phyloP scores from a whole-genome alignment of 2,888 invertebrate species.

The Noctua pronuba region DNA sequence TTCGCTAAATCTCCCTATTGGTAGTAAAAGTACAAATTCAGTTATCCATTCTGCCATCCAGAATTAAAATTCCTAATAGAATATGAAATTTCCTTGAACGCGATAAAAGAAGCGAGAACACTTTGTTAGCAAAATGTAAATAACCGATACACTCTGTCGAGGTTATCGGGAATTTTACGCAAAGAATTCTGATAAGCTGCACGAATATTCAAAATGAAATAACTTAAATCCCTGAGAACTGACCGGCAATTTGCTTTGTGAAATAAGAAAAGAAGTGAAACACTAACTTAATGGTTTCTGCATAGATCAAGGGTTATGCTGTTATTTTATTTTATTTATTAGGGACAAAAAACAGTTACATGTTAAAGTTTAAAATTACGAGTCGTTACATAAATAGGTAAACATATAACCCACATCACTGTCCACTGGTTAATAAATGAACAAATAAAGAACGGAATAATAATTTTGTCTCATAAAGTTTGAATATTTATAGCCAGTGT shows the following conservation, averaged over 20 bases:
- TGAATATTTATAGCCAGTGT: too few species aligned
- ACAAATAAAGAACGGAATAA: too few species aligned
- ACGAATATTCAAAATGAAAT: conserved; percentile 53
- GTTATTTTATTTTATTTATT: too few species aligned
- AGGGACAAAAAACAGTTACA: too few species aligned
- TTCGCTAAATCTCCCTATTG: conserved; percentile 35
- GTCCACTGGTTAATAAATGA: too few species aligned
- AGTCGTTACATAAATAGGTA: too few species aligned
- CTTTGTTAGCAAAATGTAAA: conserved; percentile 64
- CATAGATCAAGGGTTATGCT: not conserved
- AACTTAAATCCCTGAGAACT: conserved; percentile 47
- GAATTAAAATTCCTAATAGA: conserved; percentile 63
- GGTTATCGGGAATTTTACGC: conserved; percentile 65
- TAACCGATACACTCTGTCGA: conserved; percentile 65
- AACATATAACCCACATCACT: too few species aligned
- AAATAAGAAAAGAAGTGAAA: conserved; percentile 18
- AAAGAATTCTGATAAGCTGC: conserved; percentile 59
- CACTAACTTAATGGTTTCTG: not conserved
- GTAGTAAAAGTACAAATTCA: conserved; percentile 63
- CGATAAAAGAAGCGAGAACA: conserved; percentile 62
- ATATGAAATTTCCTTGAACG: conserved; percentile 60
- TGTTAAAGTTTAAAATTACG: too few species aligned
- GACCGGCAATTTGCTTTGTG: conserved; percentile 17
- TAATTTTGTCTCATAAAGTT: too few species aligned
- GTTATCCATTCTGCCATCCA: conserved; percentile 61